phyloP scores from a whole-genome alignment of 2,888 invertebrate species.

The Eristalinus sepulchralis region DNA sequence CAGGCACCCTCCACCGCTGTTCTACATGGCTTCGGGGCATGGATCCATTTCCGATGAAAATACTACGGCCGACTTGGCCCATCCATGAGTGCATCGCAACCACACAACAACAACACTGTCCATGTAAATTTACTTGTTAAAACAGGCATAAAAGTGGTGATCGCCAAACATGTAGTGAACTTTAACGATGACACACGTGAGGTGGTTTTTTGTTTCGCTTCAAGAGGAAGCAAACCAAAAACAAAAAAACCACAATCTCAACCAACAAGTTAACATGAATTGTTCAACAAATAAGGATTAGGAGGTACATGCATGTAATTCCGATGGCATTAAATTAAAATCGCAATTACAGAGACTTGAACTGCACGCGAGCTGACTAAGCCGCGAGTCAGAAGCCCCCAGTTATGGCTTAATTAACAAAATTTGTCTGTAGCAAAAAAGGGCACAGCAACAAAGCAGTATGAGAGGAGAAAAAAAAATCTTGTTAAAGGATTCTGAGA shows the following conservation, averaged over 20 bases:
- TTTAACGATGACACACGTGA: constrained; percentile 65
- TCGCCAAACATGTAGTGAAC: constrained; percentile 53
- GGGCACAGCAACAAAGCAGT: not conserved
- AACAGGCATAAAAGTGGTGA: constrained; percentile 43
- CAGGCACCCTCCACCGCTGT: not conserved
- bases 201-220: constrained; percentile 24
- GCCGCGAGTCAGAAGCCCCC: not conserved
- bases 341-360: constrained; percentile 48
- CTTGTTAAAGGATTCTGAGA: constrained; percentile 60
- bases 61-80: constrained; percentile 23
- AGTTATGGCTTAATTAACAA: constrained; percentile 68
- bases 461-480: not conserved
- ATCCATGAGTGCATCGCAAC: not conserved
- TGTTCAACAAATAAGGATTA: constrained; percentile 71
- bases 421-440: constrained; percentile 40
- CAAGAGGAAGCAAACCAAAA: constrained; percentile 1
- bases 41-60: constrained; percentile 21
- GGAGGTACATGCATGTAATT: constrained; percentile 42
- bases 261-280: constrained; percentile 65
- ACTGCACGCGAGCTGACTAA: constrained; percentile 2
- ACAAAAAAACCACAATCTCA: constrained; percentile 14
- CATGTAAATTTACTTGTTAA: constrained; percentile 55
- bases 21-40: not conserved
- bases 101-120: not conserved
- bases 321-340: constrained; percentile 28